Base-by-base conservation (phyloP, 2,888 invertebrate species). In the Tetranychus piercei region DNA sequence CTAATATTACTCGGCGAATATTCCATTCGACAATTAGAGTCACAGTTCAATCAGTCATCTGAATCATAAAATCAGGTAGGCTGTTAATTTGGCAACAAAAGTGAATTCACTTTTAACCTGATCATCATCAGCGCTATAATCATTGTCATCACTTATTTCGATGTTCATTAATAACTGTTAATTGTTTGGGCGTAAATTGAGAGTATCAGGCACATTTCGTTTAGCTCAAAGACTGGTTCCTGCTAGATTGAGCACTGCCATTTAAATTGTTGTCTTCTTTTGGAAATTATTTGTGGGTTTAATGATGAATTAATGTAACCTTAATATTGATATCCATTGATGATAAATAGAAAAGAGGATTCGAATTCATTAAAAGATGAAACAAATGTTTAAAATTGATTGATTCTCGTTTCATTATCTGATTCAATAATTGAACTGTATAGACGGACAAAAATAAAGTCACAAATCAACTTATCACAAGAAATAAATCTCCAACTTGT, bases 101-200 rank as follows among this genome's bases (percentile, higher is more conserved):
- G 34, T 34, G 34, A 34, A 34, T 34, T 34, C 34, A 34, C 34
- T 34, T 34, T 34, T 34, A 34, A 5, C 34, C 34, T 34, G 34
- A 34, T 34, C 34, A 34, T 34, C 34, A 34, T 34, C 34, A 34
- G 34, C 5, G 34, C 34, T 34, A 34, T 34, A 5, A 34, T 34
- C 34, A 34, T 5, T 34, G 34, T 34, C 34, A 55, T 55, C 55
- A 55, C 11, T 55, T 55, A 55, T 55, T 55, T 34, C 34, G 34
- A 34, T 34, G 34, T n/a, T 6, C 69, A 11, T 69, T n/a, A 23
- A 11, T 20, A 18, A 18, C n/a, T 3, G 34, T 69, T n/a, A 23
- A 23, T 9, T 23, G 69, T 15, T 69, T 69, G 69, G 69, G 22
- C 34, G 69, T 23, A 69, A 23, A 69, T 23, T 69, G 69, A 69